These are phyloP conservation scores for Zeuzera pyrina DNA, from an alignment of 2,888 invertebrate species.

Conservation along the genomic window DNA sequence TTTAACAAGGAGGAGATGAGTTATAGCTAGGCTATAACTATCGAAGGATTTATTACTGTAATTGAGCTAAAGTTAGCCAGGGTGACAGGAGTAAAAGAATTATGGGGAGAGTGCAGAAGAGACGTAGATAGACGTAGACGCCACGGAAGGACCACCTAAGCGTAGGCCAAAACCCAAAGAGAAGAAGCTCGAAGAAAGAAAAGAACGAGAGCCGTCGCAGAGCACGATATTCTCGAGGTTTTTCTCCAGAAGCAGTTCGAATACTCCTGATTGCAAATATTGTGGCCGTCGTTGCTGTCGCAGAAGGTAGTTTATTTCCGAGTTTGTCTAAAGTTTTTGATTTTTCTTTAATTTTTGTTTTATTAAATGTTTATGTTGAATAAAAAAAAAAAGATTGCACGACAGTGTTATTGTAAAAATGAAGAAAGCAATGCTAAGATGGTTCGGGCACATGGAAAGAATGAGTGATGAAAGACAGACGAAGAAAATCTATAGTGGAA, in stretches of 20 bases:
- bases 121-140: conserved; percentile 17
- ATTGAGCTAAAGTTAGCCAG: too few species aligned
- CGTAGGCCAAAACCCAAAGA: conserved; percentile 18
- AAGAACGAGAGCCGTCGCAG: conserved; percentile 20
- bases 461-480: too few species aligned
- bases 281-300: conserved; percentile 44
- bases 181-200: conserved; percentile 12
- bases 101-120: conserved; percentile 32
- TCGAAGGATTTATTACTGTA: too few species aligned
- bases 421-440: too few species aligned
- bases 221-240: conserved; percentile 31
- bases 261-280: conserved; percentile 22
- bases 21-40: too few species aligned
- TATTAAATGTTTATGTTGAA: conserved; percentile 11
- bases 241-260: conserved; percentile 21
- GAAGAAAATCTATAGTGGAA: too few species aligned
- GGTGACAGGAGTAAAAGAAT: too few species aligned
- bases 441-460: too few species aligned
- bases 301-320: conserved; percentile 39
- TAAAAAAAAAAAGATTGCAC: too few species aligned
- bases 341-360: conserved; percentile 15
- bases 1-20: too few species aligned
- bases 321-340: conserved; percentile 11
- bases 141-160: conserved; percentile 15
- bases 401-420: too few species aligned